Percentiles rank a stretch among this genome's conserved stretches.
Conservation (phyloP, 1,140 invertebrate genomes). For the Brachionus plicatilis region DNA sequence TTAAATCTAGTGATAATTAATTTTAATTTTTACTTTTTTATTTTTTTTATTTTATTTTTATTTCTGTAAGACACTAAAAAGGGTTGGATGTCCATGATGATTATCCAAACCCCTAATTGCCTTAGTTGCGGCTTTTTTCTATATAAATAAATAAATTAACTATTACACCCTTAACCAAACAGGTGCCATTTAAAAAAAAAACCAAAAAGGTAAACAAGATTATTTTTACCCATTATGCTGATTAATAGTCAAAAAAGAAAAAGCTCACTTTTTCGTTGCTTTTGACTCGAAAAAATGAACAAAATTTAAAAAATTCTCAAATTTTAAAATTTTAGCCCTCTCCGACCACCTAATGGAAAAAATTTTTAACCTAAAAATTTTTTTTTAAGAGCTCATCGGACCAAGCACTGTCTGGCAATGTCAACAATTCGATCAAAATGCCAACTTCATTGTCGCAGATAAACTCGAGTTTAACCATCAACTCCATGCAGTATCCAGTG, state of each 20-base stretch:
- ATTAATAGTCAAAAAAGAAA: background rate
- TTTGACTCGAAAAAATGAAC: background rate
- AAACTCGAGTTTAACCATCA: background rate
- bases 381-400: slow-evolving; percentile 10
- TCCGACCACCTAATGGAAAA: background rate
- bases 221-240: background rate
- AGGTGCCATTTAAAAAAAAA: background rate
- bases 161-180: background rate
- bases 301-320: background rate
- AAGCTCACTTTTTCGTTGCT: background rate
- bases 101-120: too few relatives aligned
- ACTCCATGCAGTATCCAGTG: background rate
- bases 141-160: too few relatives aligned
- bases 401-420: background rate
- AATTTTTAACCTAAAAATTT: background rate
- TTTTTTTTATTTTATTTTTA: too few relatives aligned
- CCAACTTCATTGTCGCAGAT: slow-evolving; percentile 6
- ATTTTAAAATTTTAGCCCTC: background rate
- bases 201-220: too few relatives aligned
- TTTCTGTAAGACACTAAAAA: too few relatives aligned
- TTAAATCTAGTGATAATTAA: too few relatives aligned
- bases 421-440: background rate
- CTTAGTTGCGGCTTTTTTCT: too few relatives aligned
- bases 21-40: too few relatives aligned
- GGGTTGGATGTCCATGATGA: too few relatives aligned